Percentiles rank a stretch among this genome's conserved stretches.
phyloP scores from a whole-genome alignment of 2,797 vertebrate species.

The Acomys russatus region DNA sequence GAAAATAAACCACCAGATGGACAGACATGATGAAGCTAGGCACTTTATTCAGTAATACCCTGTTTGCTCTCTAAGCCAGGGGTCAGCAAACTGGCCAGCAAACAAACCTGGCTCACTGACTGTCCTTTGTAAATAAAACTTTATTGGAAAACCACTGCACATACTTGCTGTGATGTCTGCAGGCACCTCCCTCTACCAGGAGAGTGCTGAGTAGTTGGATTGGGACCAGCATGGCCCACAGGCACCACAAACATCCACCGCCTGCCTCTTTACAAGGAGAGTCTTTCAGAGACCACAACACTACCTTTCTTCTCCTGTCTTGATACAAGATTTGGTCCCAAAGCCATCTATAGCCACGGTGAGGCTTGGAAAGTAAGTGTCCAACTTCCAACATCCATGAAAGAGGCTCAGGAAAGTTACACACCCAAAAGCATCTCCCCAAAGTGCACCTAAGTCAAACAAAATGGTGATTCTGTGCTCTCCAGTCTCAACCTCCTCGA shows the following conservation, averaged over 20 bases:
- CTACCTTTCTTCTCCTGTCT: neutral
- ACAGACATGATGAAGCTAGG: neutral
- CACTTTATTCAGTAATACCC: neutral
- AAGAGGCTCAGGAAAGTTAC: neutral
- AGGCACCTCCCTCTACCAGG: neutral
- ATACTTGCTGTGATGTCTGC: neutral
- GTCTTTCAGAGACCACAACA: neutral
- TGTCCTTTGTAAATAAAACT: conserved; percentile 24
- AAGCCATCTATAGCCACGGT: neutral
- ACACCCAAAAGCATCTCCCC: neutral
- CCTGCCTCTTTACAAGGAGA: neutral
- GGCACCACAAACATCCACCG: neutral
- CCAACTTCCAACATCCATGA: neutral
- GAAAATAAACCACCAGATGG: no score
- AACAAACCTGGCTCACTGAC: neutral
- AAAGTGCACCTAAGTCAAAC: neutral
- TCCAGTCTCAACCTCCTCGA: neutral
- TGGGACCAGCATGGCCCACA: no score
- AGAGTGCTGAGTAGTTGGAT: neutral
- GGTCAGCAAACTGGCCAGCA: neutral
- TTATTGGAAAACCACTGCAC: neutral
- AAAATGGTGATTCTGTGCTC: neutral
- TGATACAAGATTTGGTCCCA: neutral
- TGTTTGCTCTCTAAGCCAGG: neutral
- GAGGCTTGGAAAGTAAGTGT: neutral